Base-by-base conservation (phyloP, 2,113 vertebrate species). In the Gymnorhina tibicen region DNA sequence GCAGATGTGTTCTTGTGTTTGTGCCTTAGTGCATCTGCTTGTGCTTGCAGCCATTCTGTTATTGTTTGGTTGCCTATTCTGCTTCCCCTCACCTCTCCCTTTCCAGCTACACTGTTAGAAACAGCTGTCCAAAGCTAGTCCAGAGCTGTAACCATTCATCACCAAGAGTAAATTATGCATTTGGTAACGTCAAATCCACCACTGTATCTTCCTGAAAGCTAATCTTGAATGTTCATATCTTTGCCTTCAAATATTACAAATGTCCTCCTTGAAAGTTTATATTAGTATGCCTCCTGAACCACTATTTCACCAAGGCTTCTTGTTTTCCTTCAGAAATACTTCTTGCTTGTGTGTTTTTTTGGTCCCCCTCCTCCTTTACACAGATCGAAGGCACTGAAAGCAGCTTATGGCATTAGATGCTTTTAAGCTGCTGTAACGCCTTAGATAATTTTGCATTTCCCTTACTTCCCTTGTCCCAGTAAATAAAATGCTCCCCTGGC, bases 361-460 rank as follows among this genome's bases (percentile, higher is more conserved):
- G 11, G 42, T 41, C 6, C 3, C 5, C 3, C n/a, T 63, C 9
- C 3, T 69, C 24, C 30, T 95, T 85, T 72, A 87, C 79, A 79
- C 39, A 68, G 66, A 83, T 93, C 0, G 3, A 94, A 95, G 88
- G 46, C 58, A 80, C 69, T 88, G 86, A 68, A 72, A 87, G 70
- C 62, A 68, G 69, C 44, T 87, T 94, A 73, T 41, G 59, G 85
- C 26, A 58, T 92, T 91, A 82, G 69, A 37, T 53, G 37, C 11
- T 79, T 94, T 77, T 83, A 95, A 93, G 78, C 69, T 1, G 30
- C 55, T 86, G 91, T 89, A 93, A 68, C 0, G 1, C 62, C 74
- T 76, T 85, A 44, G 92, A 53, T 92, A 66, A 60, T 88, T 91
- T 88, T 93, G 28, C 32, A 10, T 87, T 87, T 89, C 62, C 60